Base-by-base conservation (phyloP, 1,140 invertebrate species). In the Scaptomyza montana region DNA sequence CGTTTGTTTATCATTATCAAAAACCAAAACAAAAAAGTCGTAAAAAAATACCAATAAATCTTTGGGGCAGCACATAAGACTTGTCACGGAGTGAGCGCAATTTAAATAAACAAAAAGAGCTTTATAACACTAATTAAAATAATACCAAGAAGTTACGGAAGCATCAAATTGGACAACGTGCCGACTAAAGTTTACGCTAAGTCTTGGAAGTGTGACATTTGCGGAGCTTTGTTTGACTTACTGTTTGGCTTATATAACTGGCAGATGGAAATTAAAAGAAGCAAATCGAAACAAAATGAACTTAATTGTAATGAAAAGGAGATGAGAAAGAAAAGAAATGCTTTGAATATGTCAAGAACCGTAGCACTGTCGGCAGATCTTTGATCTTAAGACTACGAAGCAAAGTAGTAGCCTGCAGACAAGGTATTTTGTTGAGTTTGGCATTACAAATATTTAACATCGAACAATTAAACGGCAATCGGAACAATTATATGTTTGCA, bases 101-200 rank as follows among this genome's bases (percentile, higher is more conserved):
- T 74, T 77, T 77, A 69, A 77, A 77, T 77, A 70, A 64, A 54
- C 53, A 69, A 43, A 74, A 46, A 41, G 69, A 61, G 21, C 47
- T 41, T 41, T 33, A 25, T 25, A 25, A 25, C 21, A 65, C 72
- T 86, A 86, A 87, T 87, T 87, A 89, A 82, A 87, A 87, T 89
- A 87, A 87, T 89, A 87, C 82, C 72, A 89, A 89, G 84, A 87
- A 87, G 78, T 87, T 87, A 89, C 82, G 82, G 78, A 87, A 87
- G 76, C 84, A 74, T 77, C 84, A 79, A 87, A 87, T 87, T 87
- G 82, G 82, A 67, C 70, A 47, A 47, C 39, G 28, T 47, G 56
- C 66, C n/a, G 49, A 55, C 25, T 55, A 56, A 45, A 47, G 53
- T 57, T 67, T 63, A 43, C 45, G 10, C 12, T 33, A 13, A 9